Conservation (phyloP, 2,113 vertebrate species). For the Aviceda subcristata region DNA sequence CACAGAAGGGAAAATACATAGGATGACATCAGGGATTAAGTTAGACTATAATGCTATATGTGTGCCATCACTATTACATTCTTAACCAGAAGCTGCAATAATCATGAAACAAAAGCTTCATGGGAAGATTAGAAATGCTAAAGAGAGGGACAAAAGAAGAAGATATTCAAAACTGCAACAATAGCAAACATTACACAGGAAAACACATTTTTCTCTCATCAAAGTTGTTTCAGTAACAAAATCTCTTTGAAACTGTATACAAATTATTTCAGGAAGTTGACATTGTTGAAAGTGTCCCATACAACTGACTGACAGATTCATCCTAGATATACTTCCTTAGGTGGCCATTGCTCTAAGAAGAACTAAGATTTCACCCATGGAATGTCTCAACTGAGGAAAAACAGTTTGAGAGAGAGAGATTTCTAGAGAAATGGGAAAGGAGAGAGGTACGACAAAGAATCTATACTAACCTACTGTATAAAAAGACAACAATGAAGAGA, state of each 20-base stretch:
- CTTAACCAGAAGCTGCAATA: background rate
- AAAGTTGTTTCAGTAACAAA: background rate
- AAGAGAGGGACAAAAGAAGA: background rate
- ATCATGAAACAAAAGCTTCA: background rate
- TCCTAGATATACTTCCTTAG: background rate
- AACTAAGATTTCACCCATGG: background rate
- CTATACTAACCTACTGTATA: background rate
- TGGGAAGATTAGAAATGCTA: background rate
- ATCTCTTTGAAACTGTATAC: background rate
- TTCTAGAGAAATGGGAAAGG: background rate
- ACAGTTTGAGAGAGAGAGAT: background rate
- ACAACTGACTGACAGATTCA: background rate
- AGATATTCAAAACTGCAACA: background rate
- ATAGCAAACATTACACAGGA: background rate
- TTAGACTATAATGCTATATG: background rate
- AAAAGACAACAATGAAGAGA: background rate
- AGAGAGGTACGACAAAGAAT: background rate
- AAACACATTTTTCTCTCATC: background rate
- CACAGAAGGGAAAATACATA: background rate
- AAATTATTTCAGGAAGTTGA: background rate
- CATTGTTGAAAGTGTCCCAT: background rate
- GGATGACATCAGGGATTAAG: background rate
- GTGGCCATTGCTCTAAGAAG: background rate
- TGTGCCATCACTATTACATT: background rate
- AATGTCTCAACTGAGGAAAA: background rate